A percentile compares a stretch with the other conserved stretches of the same genome.
These are phyloP conservation scores for Anoncus sp. DNA, from an alignment of 2,888 invertebrate genomes.

Conservation along the genomic window DNA sequence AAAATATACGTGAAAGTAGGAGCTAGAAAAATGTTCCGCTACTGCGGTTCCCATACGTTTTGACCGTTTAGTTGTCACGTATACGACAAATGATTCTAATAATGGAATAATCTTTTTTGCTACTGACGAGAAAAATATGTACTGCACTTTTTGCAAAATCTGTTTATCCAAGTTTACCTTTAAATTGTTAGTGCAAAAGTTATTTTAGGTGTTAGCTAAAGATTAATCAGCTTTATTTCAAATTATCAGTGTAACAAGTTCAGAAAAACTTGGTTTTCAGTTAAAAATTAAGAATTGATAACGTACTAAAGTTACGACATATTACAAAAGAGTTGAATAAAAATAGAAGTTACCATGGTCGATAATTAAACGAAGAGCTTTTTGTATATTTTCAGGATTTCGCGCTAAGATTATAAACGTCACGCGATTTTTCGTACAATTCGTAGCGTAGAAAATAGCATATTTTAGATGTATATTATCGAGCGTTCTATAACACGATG, in stretches of 20 bases:
- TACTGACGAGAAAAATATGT: conserved; percentile 1
- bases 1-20: not conserved
- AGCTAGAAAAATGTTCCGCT: not conserved
- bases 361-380: not conserved
- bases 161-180: not conserved
- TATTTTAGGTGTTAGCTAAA: not conserved
- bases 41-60: not conserved
- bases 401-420: not conserved
- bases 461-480: conserved; percentile 26
- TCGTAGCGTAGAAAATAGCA: conserved; percentile 6
- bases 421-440: conserved; percentile 1
- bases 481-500: conserved; percentile 45
- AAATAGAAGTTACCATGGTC: too few relatives aligned
- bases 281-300: too few relatives aligned
- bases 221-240: too few relatives aligned
- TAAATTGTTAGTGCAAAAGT: not conserved
- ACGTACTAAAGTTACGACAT: too few relatives aligned
- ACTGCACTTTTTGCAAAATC: not conserved
- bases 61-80: not conserved
- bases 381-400: not conserved
- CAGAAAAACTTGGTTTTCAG: too few relatives aligned
- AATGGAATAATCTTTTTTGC: not conserved
- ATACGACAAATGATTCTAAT: conserved; percentile 9
- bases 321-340: too few relatives aligned
- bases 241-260: too few relatives aligned